Evolutionary conservation across 2,888 invertebrate genomes (phyloP).

Genomic region (Harpagoxenus sublaevis): DNA sequence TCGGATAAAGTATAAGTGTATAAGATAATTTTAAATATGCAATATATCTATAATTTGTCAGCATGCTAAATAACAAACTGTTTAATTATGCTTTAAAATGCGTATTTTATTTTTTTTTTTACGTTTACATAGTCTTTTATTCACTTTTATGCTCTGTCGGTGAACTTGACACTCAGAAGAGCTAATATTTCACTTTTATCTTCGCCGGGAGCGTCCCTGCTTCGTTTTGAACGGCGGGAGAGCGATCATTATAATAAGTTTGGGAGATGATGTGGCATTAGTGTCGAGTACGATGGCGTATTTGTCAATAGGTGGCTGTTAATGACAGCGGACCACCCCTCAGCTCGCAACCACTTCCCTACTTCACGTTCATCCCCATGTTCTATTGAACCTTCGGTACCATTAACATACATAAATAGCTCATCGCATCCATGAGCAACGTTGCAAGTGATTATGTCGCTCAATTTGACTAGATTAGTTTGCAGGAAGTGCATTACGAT

Average conservation of each 20-base stretch:
- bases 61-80: neutral
- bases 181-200: slow-evolving; percentile 50
- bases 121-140: neutral
- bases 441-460: neutral
- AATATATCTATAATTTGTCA: neutral
- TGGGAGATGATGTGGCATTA: slow-evolving; percentile 75
- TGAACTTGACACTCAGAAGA: slow-evolving; percentile 40
- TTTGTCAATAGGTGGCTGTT: slow-evolving; percentile 79
- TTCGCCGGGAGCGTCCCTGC: slow-evolving; percentile 15
- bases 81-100: neutral
- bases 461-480: neutral
- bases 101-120: neutral
- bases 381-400: slow-evolving; percentile 56
- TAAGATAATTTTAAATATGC: neutral
- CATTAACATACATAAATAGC: slow-evolving; percentile 48
- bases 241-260: slow-evolving; percentile 72
- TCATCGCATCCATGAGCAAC: neutral
- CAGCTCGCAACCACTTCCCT: slow-evolving; percentile 58
- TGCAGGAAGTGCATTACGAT: neutral
- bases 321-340: slow-evolving; percentile 76
- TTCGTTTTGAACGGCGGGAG: slow-evolving; percentile 35
- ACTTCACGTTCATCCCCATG: slow-evolving; percentile 60
- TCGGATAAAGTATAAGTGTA: neutral
- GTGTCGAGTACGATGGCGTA: slow-evolving; percentile 74
- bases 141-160: neutral